A percentile compares a stretch with the other conserved stretches of the same genome.
Evolutionary conservation across 2,888 invertebrate species (phyloP).

Genomic region (Rhimphoctona megacephalus): DNA sequence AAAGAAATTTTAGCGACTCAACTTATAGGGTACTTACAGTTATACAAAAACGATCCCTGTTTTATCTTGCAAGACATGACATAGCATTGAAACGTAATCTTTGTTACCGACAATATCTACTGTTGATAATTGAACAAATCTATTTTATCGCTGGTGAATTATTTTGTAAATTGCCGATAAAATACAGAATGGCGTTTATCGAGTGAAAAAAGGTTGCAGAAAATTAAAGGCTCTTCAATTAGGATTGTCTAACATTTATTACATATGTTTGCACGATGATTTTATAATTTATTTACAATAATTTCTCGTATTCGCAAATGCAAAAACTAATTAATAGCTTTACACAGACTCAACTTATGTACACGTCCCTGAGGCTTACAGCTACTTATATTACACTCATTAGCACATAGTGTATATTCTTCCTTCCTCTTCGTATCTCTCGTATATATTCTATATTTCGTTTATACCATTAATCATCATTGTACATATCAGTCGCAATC

Average conservation of each 20-base stretch:
- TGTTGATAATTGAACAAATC: neutral
- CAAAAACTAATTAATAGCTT: conserved; percentile 77
- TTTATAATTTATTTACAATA: conserved; percentile 78
- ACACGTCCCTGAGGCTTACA: conserved; percentile 80
- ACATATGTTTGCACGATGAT: conserved; percentile 76
- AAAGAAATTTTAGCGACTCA: neutral
- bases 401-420: conserved; percentile 53
- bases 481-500: conserved; percentile 71
- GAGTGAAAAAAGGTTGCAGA: neutral
- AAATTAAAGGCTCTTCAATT: conserved; percentile 49
- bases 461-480: conserved; percentile 66
- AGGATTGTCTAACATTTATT: conserved; percentile 81
- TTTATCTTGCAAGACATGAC: neutral
- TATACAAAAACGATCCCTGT: neutral
- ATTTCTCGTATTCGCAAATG: conserved; percentile 76
- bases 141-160: neutral
- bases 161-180: neutral
- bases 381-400: conserved; percentile 75
- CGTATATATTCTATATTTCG: neutral
- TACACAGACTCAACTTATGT: conserved; percentile 78
- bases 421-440: conserved; percentile 4
- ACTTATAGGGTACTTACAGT: no score
- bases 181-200: neutral
- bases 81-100: neutral
- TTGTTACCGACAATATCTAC: neutral